A percentile compares a stretch with the other conserved stretches of the same genome.
These are phyloP conservation scores for Hestina assimilis DNA, from an alignment of 1,140 invertebrate genomes.

Conservation along the genomic window DNA sequence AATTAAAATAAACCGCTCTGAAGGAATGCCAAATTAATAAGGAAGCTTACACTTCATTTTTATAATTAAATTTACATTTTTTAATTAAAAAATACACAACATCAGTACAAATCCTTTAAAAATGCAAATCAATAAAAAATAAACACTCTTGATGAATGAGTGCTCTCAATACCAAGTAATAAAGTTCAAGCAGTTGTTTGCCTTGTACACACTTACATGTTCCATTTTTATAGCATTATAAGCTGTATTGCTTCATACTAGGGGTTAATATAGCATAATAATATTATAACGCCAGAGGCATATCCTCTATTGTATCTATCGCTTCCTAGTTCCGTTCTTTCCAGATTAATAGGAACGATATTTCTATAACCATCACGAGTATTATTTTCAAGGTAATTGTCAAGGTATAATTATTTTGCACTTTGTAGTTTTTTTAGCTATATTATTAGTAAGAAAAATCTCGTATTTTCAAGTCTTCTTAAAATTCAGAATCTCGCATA, in stretches of 20 bases:
- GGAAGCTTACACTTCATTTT: too few species aligned
- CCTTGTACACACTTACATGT: constrained; percentile 19
- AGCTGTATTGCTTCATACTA: not conserved
- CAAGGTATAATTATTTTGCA: not conserved
- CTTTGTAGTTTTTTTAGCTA: too few species aligned
- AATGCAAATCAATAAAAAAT: not conserved
- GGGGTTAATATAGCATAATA: not conserved
- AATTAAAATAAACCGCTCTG: too few species aligned
- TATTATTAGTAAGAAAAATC: too few species aligned
- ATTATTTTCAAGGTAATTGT: not conserved
- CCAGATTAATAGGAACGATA: constrained; percentile 4
- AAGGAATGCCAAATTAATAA: too few species aligned
- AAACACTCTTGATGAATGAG: not conserved
- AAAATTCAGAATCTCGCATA: too few species aligned
- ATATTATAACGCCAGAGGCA: not conserved
- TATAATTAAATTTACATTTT: too few species aligned
- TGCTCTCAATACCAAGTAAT: constrained; percentile 6
- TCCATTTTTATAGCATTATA: not conserved
- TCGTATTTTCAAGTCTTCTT: too few species aligned
- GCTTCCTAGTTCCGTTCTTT: constrained; percentile 14
- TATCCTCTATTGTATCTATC: not conserved
- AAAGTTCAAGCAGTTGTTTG: constrained; percentile 30
- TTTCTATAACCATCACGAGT: constrained; percentile 3
- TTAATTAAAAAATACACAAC: not conserved
- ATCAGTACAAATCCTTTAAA: not conserved